Conservation (phyloP, 2,888 invertebrate genomes). For the Drosophila paucipuncta region DNA sequence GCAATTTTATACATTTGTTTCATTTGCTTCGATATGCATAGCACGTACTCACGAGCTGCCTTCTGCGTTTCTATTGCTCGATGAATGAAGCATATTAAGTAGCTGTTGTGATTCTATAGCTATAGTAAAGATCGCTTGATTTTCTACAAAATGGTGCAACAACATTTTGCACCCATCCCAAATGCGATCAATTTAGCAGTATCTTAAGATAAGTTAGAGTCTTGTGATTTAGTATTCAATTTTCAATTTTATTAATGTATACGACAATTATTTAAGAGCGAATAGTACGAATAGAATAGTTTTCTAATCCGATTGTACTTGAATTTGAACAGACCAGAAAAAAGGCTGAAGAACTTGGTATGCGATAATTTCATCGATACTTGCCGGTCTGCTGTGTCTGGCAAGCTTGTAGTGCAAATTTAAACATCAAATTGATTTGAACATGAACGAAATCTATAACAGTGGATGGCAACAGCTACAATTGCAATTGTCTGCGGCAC, state of each 20-base stretch:
- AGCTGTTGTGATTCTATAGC: constrained; percentile 18
- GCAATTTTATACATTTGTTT: constrained; percentile 4
- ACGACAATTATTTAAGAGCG: not conserved
- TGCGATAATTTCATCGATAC: constrained; percentile 28
- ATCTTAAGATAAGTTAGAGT: not conserved
- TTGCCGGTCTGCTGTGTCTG: constrained; percentile 20
- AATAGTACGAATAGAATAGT: not conserved
- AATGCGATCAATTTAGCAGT: constrained; percentile 4
- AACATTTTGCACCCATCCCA: constrained; percentile 18
- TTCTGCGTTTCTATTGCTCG: constrained; percentile 42
- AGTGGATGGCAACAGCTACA: constrained; percentile 41
- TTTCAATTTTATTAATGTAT: not conserved
- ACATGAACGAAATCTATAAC: constrained; percentile 64
- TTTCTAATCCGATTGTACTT: not conserved
- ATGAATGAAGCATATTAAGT: constrained; percentile 47
- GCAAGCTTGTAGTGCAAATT: constrained; percentile 57
- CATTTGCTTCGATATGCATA: constrained; percentile 20
- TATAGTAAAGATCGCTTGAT: constrained; percentile 21
- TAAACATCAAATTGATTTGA: constrained; percentile 65
- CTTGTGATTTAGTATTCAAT: not conserved
- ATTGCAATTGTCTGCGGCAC: constrained; percentile 70
- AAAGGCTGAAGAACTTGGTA: constrained; percentile 1
- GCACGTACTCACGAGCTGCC: constrained; percentile 30
- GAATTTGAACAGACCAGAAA: not conserved
- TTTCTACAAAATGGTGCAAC: constrained; percentile 16